These are phyloP conservation scores for Neria commutata DNA, from an alignment of 2,888 invertebrate species.

Conservation along the genomic window DNA sequence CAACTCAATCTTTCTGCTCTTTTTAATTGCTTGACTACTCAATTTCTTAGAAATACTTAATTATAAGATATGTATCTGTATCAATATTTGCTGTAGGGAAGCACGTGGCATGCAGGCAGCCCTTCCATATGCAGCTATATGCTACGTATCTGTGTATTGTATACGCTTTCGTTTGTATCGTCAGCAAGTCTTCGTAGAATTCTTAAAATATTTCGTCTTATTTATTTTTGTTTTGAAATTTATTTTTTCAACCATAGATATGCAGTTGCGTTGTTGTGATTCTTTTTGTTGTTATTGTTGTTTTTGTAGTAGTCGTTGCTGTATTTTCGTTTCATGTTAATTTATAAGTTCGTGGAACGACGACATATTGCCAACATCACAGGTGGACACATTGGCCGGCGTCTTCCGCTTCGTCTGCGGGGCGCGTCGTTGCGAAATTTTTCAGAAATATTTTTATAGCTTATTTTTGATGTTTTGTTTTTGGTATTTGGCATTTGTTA, in stretches of 20 bases:
- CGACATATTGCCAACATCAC: conserved; percentile 21
- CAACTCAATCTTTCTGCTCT: no score
- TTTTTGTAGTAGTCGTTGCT: not conserved
- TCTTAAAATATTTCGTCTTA: no score
- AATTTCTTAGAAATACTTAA: no score
- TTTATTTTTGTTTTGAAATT: no score
- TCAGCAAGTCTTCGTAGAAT: not conserved
- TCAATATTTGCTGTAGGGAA: no score
- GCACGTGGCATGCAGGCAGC: no score
- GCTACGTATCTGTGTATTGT: no score
- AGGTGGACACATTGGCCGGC: conserved; percentile 45
- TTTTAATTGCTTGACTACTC: no score
- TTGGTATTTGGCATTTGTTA: conserved; percentile 1
- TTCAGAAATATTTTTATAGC: not conserved
- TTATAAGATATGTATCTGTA: no score
- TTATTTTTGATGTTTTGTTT: conserved; percentile 12
- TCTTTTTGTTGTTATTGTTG: not conserved
- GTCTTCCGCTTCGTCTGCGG: no score
- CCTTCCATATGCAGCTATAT: no score
- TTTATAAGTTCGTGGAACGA: conserved; percentile 20
- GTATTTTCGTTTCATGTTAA: conserved; percentile 3
- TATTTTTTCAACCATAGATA: not conserved
- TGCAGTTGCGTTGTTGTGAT: not conserved
- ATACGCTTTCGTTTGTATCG: not conserved
- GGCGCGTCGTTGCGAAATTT: not conserved